Evolutionary conservation across 2,113 vertebrate species (phyloP).

Genomic region (Australoheros scitulus): DNA sequence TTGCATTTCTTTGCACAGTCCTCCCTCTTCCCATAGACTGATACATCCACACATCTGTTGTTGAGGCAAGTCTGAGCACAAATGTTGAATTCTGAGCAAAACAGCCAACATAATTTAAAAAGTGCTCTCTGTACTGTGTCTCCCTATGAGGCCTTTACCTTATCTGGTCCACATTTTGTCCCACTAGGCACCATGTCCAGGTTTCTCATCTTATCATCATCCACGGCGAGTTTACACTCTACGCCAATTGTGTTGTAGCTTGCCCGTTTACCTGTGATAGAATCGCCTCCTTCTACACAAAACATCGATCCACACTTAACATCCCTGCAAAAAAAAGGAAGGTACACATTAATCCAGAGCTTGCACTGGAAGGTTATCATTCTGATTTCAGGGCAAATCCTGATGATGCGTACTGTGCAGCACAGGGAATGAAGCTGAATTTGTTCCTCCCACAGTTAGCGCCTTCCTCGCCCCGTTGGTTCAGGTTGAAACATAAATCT

Average conservation of each 20-base stretch:
- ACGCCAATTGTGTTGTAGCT: neutral
- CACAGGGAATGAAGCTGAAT: conserved; percentile 72
- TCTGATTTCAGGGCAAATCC: neutral
- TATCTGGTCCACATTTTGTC: conserved; percentile 82
- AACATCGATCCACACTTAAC: conserved; percentile 84
- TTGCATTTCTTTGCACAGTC: conserved; percentile 87
- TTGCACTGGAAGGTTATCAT: neutral
- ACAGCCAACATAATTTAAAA: rapidly evolving
- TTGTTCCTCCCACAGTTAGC: conserved; percentile 79
- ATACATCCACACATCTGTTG: conserved; percentile 81
- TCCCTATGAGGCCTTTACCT: conserved; percentile 71
- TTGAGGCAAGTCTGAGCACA: conserved; percentile 85
- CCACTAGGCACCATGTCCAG: conserved; percentile 83
- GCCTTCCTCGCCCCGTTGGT: conserved; percentile 68
- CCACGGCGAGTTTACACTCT: conserved; percentile 65
- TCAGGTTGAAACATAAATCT: conserved; percentile 79
- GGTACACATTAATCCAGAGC: neutral
- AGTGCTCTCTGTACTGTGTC: neutral
- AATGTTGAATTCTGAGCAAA: neutral
- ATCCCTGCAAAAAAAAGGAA: conserved; percentile 66
- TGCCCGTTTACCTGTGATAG: conserved; percentile 69
- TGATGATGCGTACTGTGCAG: conserved; percentile 70
- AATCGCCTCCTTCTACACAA: conserved; percentile 77
- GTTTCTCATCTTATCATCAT: conserved; percentile 49
- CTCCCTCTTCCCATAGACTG: conserved; percentile 77